Evolutionary conservation across 53 echinoderm and acorn worm species (phyloP), one percentile per base, ranked within the genome.

Genomic region (Paracentrotus lividus): DNA sequence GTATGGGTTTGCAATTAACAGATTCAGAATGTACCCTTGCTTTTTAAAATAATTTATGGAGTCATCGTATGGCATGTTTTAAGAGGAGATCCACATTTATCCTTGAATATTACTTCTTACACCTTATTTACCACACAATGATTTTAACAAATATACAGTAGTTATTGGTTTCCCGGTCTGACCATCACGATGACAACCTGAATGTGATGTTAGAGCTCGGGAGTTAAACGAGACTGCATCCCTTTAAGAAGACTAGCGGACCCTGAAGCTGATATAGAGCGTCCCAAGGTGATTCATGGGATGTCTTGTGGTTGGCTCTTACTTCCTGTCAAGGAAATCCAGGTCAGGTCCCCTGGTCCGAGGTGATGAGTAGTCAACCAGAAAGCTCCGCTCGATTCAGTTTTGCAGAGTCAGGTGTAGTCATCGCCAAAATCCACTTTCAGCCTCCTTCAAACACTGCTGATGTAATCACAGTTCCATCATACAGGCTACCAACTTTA

Each of bases 261-360:
- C 13, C 26, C 47, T 27, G 81, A 81, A 24, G 81, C n/a, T n/a
- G 81, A 81, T 81, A 47, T 27, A 9, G 47, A 6, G 8, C 87
- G 34, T 54, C 87, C 87, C 87, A 18, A 15, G 89, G 27, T 89
- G 89, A 89, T n/a, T 89, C 89, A 89, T 89, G 89, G 89, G 89
- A 89, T 61, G 44, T 45, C 26, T 44, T 89, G 89, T 61, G 89
- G 89, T 59, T 59, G 43, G n/a, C 89, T 42, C 89, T n/a, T 89
- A 57, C 89, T 58, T 89, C 57, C 89, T 64, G 89, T 64, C 18
- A 10, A 26, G 81, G 72, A 72, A 38, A 40, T 72, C 72, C 72
- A 72, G 72, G 81, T 81, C 81, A 81, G 44, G 81, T 49, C 81
- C 81, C 81, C 44, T 45, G 81, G n/a, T 47, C 21, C 49, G 81